phyloP scores from a whole-genome alignment of 2,113 vertebrate genomes.

The Campylomormyrus tamandua region DNA sequence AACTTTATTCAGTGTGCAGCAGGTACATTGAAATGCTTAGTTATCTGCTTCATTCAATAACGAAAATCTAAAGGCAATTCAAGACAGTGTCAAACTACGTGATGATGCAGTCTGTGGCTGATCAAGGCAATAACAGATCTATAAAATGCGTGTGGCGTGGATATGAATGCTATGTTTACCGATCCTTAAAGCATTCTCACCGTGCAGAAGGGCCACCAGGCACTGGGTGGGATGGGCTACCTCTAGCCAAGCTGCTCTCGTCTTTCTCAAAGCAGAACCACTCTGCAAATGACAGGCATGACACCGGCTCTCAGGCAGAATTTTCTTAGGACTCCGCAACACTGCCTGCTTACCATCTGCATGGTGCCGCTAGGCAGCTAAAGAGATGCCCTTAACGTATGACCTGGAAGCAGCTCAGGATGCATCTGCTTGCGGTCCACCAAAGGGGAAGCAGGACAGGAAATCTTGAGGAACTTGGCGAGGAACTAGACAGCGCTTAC shows the following conservation, averaged over 20 bases:
- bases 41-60: background rate
- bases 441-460: conserved; percentile 53
- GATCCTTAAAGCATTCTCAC: conserved; percentile 40
- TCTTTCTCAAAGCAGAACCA: conserved; percentile 70
- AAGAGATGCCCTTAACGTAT: conserved; percentile 15
- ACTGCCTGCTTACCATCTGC: background rate
- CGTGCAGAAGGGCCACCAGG: conserved; percentile 38
- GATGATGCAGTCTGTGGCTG: background rate
- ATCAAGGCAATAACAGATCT: background rate
- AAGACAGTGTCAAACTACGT: background rate
- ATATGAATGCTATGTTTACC: background rate
- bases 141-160: background rate
- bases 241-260: conserved; percentile 36
- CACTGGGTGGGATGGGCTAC: conserved; percentile 38
- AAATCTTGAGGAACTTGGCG: conserved; percentile 54
- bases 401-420: conserved; percentile 47
- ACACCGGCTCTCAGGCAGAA: background rate
- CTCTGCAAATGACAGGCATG: conserved; percentile 53
- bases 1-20: background rate
- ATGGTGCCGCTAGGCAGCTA: background rate
- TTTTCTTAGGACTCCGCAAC: background rate
- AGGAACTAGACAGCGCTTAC: background rate
- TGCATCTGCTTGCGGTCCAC: conserved; percentile 54
- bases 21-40: background rate
- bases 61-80: background rate